Percentiles rank a stretch among this genome's conserved stretches.
phyloP scores from a whole-genome alignment of 2,797 vertebrate species.

The Alcedo quadribrachys region DNA sequence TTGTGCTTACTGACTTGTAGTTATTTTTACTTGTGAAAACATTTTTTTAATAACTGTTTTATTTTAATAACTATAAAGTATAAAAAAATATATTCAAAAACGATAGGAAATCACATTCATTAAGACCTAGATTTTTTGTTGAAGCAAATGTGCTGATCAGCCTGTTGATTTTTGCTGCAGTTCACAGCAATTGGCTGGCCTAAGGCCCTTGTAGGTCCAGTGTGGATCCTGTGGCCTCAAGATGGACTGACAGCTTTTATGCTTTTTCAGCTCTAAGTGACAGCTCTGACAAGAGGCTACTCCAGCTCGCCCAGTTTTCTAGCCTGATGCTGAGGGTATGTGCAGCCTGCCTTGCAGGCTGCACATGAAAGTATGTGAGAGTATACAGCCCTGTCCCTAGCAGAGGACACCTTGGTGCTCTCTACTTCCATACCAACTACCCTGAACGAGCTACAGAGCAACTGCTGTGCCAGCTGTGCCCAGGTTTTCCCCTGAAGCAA shows the following conservation, averaged over 20 bases:
- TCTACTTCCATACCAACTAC: background rate
- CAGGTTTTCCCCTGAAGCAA: background rate
- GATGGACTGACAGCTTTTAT: background rate
- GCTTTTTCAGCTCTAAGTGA: background rate
- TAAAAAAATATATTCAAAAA: background rate
- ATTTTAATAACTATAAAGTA: background rate
- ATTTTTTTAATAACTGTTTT: background rate
- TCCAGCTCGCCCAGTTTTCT: background rate
- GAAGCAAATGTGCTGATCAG: background rate
- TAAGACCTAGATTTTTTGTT: background rate
- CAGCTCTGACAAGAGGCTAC: background rate
- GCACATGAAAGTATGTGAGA: background rate
- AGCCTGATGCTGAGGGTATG: no score
- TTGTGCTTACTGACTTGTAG: background rate
- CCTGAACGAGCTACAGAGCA: background rate
- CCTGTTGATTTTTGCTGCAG: background rate
- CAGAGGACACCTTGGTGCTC: rapidly evolving
- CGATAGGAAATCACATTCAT: background rate
- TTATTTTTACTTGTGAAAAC: background rate
- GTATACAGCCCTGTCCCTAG: background rate
- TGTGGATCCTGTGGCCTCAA: background rate
- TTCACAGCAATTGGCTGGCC: background rate
- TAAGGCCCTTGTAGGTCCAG: background rate
- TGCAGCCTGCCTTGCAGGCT: background rate
- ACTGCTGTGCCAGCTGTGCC: background rate